Evolutionary conservation across 2,797 vertebrate genomes (phyloP), one percentile per base, ranked within the genome.

Genomic region (Spea hammondii): DNA sequence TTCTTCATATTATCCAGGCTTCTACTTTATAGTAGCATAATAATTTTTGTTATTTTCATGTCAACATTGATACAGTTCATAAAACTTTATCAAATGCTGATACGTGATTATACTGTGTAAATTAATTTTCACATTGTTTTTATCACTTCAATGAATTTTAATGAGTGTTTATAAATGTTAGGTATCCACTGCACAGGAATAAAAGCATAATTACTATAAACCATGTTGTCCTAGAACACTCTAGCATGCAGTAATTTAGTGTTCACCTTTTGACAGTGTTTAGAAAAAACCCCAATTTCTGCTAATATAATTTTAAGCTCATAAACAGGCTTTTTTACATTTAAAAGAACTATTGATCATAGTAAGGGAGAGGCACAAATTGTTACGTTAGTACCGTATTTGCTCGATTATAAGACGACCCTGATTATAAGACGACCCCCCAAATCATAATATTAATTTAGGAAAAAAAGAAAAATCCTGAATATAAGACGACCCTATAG

Each of bases 61-160:
- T 80, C 74, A 72, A 67, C 79, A 81, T 17, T 81, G 74, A 72
- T 81, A 81, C 70, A 81, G 74, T 69, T 72, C 55, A 73, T 81
- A 77, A 77, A 81, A 69, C 79, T 32, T 72, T 67, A 75, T 48
- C 50, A 80, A 71, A 76, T 67, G 64, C 69, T 72, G 65, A 54
- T 69, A 81, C 67, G 65, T 81, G 64, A 77, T 81, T 67, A 77
- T 51, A 73, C 50, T 49, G 55, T 81, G 79, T 47, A 77, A 81
- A 77, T 81, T 77, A 73, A 77, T 81, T 72, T 77, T 77, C 62
- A 77, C 74, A 55, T 69, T 73, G 53, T 57, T 77, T 77, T 77
- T 64, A 81, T 67, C 69, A 72, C 62, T 44, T 14, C 49, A 70
- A 76, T 72, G 13, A 72, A 66, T 72, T 71, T 72, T 80, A 76